Percentiles rank a stretch among this genome's conserved stretches.
These are phyloP conservation scores for Drosophila lacteicornis DNA, from an alignment of 1,140 invertebrate genomes.

Conservation along the genomic window DNA sequence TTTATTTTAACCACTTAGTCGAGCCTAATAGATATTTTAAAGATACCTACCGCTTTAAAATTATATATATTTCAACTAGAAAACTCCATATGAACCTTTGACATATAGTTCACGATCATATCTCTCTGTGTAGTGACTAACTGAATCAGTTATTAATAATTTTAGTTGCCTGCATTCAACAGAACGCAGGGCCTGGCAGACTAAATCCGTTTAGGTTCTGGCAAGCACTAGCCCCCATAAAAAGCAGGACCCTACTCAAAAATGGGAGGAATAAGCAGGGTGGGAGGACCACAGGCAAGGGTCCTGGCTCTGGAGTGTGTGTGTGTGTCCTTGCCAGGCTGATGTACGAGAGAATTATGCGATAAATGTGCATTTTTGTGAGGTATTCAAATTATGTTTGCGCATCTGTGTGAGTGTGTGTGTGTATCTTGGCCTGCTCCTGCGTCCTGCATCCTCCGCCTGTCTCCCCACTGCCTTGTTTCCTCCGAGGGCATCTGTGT, in stretches of 20 bases:
- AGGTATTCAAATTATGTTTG: slow-evolving; percentile 66
- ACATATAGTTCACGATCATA: neutral
- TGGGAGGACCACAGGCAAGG: neutral
- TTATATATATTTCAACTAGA: too few species aligned
- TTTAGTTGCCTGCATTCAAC: slow-evolving; percentile 14
- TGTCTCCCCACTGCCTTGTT: too few species aligned
- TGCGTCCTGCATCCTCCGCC: neutral
- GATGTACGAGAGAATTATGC: slow-evolving; percentile 69
- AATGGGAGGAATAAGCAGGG: neutral
- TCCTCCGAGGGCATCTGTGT: slow-evolving; percentile 13
- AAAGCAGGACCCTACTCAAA: slow-evolving; percentile 3
- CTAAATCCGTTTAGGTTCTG: slow-evolving; percentile 14
- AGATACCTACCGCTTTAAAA: too few species aligned
- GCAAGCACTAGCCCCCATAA: neutral
- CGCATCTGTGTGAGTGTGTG: slow-evolving; percentile 41
- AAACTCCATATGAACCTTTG: too few species aligned
- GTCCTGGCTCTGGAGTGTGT: slow-evolving; percentile 9
- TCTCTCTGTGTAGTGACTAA: slow-evolving; percentile 5
- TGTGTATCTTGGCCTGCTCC: slow-evolving; percentile 14
- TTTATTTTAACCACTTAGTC: too few species aligned
- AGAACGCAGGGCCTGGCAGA: slow-evolving; percentile 6
- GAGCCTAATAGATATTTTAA: too few species aligned
- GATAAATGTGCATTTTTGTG: slow-evolving; percentile 69
- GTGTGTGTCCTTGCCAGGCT: slow-evolving; percentile 28
- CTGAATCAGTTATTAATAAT: slow-evolving; percentile 21